Evolutionary conservation across 2,888 invertebrate species (phyloP), one percentile per base, ranked within the genome.

Genomic region (Seira musarum): DNA sequence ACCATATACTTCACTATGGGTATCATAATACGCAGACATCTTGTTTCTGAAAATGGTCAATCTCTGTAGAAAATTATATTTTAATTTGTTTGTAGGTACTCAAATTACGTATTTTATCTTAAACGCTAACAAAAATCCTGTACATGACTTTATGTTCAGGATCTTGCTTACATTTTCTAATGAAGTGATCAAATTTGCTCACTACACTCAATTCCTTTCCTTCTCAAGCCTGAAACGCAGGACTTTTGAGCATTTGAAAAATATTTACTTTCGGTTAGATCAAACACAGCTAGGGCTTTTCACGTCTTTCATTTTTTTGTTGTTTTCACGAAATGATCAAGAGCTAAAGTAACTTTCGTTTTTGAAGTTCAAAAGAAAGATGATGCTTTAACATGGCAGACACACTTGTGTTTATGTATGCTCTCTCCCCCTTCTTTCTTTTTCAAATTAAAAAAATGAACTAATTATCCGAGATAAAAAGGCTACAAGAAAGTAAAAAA

Each of bases 111-210:
- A n/a, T n/a, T n/a, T n/a, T n/a, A n/a, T n/a, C n/a, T n/a, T n/a
- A n/a, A n/a, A n/a, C n/a, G n/a, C n/a, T n/a, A n/a, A n/a, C n/a
- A n/a, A 40, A 40, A 8, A 40, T 13, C 40, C 40, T 40, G n/a
- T n/a, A n/a, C n/a, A n/a, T n/a, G n/a, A n/a, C n/a, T n/a, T n/a
- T n/a, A n/a, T n/a, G 5, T 40, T 40, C 40, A 40, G 40, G 6
- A 13, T 40, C 40, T 40, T 40, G 13, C n/a, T n/a, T n/a, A n/a
- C n/a, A n/a, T n/a, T 46, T 21, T 67, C 22, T 67, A 67, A 67
- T 67, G 67, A 67, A 67, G 67, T 67, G 67, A 46, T 67, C 46
- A 67, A 40, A 46, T 22, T n/a, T n/a, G n/a, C n/a, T n/a, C n/a
- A n/a, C n/a, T n/a, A n/a, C n/a, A n/a, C n/a, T n/a, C n/a, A n/a